These are phyloP conservation scores for Gephyroberyx darwinii DNA, from an alignment of 2,797 vertebrate species.

Conservation along the genomic window DNA sequence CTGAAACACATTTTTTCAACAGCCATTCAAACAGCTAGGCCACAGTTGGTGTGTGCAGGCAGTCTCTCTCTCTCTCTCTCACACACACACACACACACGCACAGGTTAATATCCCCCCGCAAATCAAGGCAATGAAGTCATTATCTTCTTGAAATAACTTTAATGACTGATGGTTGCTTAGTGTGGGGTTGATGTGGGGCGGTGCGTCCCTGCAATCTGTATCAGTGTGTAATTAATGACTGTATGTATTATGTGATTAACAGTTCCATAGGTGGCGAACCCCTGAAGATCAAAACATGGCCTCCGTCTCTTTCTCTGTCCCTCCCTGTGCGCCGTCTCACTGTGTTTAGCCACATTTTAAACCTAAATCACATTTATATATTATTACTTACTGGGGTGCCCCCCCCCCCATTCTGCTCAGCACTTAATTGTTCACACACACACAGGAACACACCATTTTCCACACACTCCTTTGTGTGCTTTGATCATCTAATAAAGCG, in stretches of 20 bases:
- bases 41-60: background rate
- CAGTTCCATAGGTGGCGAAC: slow-evolving; percentile 32
- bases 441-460: background rate
- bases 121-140: slow-evolving; percentile 54
- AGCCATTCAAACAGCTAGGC: slow-evolving; percentile 9
- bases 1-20: slow-evolving; percentile 40
- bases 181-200: slow-evolving; percentile 38
- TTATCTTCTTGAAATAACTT: slow-evolving; percentile 52
- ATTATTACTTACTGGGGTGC: too few species aligned
- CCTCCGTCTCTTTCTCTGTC: background rate
- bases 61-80: background rate
- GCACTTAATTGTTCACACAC: background rate
- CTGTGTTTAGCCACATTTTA: too few species aligned
- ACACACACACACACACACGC: slow-evolving; percentile 17
- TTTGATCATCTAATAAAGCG: slow-evolving; percentile 49
- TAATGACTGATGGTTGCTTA: slow-evolving; percentile 47
- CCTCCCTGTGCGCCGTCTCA: too few species aligned
- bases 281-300: slow-evolving; percentile 14
- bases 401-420: too few species aligned
- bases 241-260: slow-evolving; percentile 56
- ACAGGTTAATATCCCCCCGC: slow-evolving; percentile 17
- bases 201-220: slow-evolving; percentile 31
- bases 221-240: slow-evolving; percentile 54
- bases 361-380: too few species aligned
- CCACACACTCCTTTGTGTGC: background rate